These are phyloP conservation scores for Babylonia areolata DNA, from an alignment of 1,140 invertebrate genomes.

Conservation along the genomic window DNA sequence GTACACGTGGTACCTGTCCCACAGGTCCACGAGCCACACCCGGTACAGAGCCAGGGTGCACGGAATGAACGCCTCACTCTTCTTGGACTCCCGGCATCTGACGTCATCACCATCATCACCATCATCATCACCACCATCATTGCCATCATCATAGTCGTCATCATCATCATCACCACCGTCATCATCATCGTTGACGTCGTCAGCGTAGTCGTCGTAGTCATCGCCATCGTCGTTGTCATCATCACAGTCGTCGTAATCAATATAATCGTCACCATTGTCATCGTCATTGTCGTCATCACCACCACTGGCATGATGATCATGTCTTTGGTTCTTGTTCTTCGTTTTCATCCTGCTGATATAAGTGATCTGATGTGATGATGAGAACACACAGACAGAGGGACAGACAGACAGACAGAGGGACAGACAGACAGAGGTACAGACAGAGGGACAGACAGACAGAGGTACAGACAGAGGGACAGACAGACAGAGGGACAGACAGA, in stretches of 20 bases:
- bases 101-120: slow-evolving; percentile 13
- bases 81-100: slow-evolving; percentile 63
- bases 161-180: not conserved
- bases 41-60: slow-evolving; percentile 58
- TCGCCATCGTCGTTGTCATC: not conserved
- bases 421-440: too few relatives aligned
- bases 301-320: not conserved
- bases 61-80: slow-evolving; percentile 64
- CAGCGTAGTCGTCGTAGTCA: not conserved
- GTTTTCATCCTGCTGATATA: too few relatives aligned
- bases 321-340: too few relatives aligned
- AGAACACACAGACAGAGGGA: too few relatives aligned
- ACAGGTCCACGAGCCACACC: slow-evolving; percentile 53
- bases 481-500: too few relatives aligned
- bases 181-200: not conserved
- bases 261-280: not conserved
- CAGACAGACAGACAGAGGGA: too few relatives aligned
- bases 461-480: too few relatives aligned
- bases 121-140: not conserved
- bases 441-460: too few relatives aligned
- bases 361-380: too few relatives aligned
- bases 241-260: not conserved
- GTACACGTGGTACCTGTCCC: slow-evolving; percentile 52
- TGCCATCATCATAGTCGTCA: not conserved
- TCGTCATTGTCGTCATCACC: slow-evolving; percentile 3